Evolutionary conservation across 2,113 vertebrate genomes (phyloP).

Genomic region (Pteronura brasiliensis): DNA sequence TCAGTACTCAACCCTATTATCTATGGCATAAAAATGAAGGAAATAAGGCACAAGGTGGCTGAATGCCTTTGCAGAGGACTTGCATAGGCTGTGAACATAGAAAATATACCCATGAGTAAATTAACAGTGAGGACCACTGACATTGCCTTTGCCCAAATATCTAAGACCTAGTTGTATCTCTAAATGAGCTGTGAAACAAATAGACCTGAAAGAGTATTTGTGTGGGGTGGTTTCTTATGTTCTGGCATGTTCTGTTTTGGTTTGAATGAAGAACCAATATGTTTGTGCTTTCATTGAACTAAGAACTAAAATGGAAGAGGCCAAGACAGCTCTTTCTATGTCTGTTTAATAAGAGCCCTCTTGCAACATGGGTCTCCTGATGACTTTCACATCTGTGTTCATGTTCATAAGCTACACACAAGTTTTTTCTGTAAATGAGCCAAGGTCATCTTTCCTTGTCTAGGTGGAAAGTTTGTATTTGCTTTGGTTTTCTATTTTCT

Average conservation of each 20-base stretch:
- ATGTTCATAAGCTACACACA: not conserved
- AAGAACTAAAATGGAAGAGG: not conserved
- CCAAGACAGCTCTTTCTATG: not conserved
- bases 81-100: not conserved
- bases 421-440: not conserved
- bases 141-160: not conserved
- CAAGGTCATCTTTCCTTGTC: not conserved
- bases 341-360: not conserved
- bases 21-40: slow-evolving; percentile 63
- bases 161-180: not conserved
- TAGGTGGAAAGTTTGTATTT: not conserved
- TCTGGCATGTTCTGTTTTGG: not conserved
- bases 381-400: not conserved
- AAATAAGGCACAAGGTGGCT: slow-evolving; percentile 23
- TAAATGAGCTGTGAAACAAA: not conserved
- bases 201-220: not conserved
- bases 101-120: not conserved
- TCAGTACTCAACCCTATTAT: slow-evolving; percentile 47
- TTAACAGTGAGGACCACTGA: not conserved
- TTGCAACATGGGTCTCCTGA: not conserved
- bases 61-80: slow-evolving; percentile 32
- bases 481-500: not conserved
- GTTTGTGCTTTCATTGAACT: not conserved
- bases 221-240: not conserved
- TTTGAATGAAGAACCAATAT: not conserved